phyloP scores from a whole-genome alignment of 1,140 invertebrate species.

The Melanaphis sacchari region DNA sequence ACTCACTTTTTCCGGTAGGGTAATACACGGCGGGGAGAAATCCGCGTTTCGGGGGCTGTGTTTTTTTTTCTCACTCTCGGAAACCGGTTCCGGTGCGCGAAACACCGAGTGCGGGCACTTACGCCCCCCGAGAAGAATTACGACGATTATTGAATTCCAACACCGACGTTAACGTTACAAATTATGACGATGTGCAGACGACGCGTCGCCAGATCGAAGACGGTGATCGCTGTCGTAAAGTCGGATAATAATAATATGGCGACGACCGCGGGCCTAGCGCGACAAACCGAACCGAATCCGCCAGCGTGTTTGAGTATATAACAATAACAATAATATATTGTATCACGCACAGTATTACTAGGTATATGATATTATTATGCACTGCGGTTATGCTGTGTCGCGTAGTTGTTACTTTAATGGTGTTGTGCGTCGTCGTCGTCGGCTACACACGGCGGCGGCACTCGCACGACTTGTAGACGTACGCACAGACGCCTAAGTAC shows the following conservation, averaged over 20 bases:
- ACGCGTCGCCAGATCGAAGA: not conserved
- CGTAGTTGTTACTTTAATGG: no score
- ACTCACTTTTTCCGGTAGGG: not conserved
- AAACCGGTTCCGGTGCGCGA: not conserved
- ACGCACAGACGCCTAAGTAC: conserved; percentile 4
- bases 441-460: conserved; percentile 35
- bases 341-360: no score
- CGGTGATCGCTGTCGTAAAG: no score
- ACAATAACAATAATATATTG: not conserved
- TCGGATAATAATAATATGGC: no score
- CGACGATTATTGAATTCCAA: not conserved
- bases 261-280: not conserved
- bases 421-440: not conserved
- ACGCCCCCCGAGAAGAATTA: not conserved
- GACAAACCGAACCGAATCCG: not conserved
- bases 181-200: not conserved
- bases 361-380: not conserved
- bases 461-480: conserved; percentile 36
- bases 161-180: no score
- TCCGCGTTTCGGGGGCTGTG: not conserved
- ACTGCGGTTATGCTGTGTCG: not conserved
- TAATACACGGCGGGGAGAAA: not conserved
- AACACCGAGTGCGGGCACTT: not conserved
- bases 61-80: not conserved
- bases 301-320: no score